phyloP scores from a whole-genome alignment of 2,797 vertebrate species.

The Craterocephalus amniculus region DNA sequence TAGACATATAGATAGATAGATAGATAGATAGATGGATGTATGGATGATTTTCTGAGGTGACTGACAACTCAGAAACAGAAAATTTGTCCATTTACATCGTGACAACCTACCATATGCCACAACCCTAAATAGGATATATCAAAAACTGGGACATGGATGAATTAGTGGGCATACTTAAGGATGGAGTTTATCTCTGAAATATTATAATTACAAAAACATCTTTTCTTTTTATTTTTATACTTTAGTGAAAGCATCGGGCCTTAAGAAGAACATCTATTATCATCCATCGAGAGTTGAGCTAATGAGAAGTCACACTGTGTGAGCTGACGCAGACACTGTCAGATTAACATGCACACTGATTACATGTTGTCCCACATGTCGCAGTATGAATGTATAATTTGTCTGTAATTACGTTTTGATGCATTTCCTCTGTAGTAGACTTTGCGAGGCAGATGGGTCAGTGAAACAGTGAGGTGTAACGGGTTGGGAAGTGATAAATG shows the following conservation, averaged over 20 bases:
- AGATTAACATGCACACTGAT: constrained; percentile 36
- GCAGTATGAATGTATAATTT: constrained; percentile 15
- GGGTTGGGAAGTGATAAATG: not conserved
- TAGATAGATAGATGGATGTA: too few relatives aligned
- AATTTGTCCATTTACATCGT: too few relatives aligned
- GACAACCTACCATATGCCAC: too few relatives aligned
- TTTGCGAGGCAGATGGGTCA: constrained; percentile 1
- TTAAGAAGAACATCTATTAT: constrained; percentile 18
- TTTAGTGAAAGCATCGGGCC: constrained; percentile 12
- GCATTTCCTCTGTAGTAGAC: constrained; percentile 4
- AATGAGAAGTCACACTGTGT: constrained; percentile 64
- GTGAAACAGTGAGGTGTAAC: constrained; percentile 28
- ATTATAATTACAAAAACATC: not conserved
- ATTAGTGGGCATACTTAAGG: too few relatives aligned
- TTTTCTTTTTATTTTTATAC: constrained; percentile 9
- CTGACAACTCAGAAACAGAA: not conserved
- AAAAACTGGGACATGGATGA: too few relatives aligned
- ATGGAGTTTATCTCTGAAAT: too few relatives aligned
- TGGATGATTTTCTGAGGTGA: too few relatives aligned
- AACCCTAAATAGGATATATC: too few relatives aligned
- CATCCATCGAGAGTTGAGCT: constrained; percentile 32
- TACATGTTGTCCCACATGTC: constrained; percentile 6
- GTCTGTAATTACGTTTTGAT: constrained; percentile 38
- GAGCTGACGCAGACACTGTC: constrained; percentile 36
- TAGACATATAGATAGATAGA: too few relatives aligned